Conservation (phyloP, 2,888 invertebrate species). For the Agriopis aurantiaria region DNA sequence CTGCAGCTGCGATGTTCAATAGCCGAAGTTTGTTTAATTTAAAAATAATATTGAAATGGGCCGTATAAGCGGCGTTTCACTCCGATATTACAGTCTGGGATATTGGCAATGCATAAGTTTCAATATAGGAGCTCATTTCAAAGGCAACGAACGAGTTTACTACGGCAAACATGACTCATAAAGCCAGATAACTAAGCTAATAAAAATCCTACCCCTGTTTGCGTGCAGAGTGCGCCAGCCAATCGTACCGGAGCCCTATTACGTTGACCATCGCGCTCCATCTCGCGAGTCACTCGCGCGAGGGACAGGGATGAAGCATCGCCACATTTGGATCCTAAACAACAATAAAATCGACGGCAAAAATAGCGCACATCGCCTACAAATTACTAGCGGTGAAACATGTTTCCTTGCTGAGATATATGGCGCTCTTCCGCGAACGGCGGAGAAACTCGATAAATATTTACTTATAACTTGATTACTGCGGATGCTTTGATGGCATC, state of each 20-base stretch:
- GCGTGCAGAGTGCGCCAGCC: slow-evolving; percentile 62
- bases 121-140: slow-evolving; percentile 61
- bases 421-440: slow-evolving; percentile 49
- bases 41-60: slow-evolving; percentile 52
- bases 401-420: slow-evolving; percentile 60
- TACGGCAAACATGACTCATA: slow-evolving; percentile 73
- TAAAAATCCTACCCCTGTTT: slow-evolving; percentile 67
- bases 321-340: slow-evolving; percentile 59
- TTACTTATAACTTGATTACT: slow-evolving; percentile 65
- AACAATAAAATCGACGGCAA: slow-evolving; percentile 67
- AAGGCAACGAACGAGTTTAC: slow-evolving; percentile 64
- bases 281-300: slow-evolving; percentile 29
- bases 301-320: slow-evolving; percentile 50
- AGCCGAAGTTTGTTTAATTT: slow-evolving; percentile 36
- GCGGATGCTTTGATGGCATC: slow-evolving; percentile 56
- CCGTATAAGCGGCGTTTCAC: slow-evolving; percentile 47
- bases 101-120: slow-evolving; percentile 63
- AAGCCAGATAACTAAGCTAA: slow-evolving; percentile 73
- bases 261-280: slow-evolving; percentile 60
- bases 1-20: slow-evolving; percentile 34
- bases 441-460: slow-evolving; percentile 61
- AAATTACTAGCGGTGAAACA: slow-evolving; percentile 61
- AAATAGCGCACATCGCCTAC: slow-evolving; percentile 58
- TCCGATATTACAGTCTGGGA: slow-evolving; percentile 47
- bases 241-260: slow-evolving; percentile 62